phyloP scores from a whole-genome alignment of 2,797 vertebrate species.

The Pagetopsis macropterus region DNA sequence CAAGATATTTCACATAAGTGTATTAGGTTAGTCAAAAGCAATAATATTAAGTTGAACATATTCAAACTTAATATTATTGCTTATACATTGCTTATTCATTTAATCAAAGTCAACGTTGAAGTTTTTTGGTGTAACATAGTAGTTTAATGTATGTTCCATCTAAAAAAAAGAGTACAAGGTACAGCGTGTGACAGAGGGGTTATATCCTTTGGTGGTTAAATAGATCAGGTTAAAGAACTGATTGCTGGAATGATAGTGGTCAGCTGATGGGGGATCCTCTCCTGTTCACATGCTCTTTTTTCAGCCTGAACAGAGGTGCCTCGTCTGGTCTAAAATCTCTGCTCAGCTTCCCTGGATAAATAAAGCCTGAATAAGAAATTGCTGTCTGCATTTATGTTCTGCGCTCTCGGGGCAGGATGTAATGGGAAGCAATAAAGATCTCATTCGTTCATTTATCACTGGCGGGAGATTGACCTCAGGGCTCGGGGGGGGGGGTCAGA shows the following conservation, averaged over 20 bases:
- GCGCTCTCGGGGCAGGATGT: slow-evolving; percentile 28
- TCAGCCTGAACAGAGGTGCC: slow-evolving; percentile 2
- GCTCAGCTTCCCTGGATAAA: slow-evolving; percentile 53
- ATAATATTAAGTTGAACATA: too few relatives aligned
- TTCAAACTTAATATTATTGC: too few relatives aligned
- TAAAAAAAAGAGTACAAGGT: neutral
- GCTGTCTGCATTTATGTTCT: slow-evolving; percentile 49
- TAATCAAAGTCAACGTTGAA: too few relatives aligned
- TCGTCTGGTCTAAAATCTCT: slow-evolving; percentile 16
- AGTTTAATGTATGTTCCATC: neutral
- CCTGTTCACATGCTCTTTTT: too few relatives aligned
- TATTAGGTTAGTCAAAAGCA: too few relatives aligned
- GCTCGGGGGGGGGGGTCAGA: neutral
- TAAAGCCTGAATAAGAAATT: slow-evolving; percentile 48
- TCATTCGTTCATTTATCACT: slow-evolving; percentile 57
- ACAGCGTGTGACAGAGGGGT: neutral
- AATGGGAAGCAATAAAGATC: slow-evolving; percentile 57
- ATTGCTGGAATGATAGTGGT: too few relatives aligned
- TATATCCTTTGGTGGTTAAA: neutral
- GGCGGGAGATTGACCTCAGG: slow-evolving; percentile 36
- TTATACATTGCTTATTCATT: too few relatives aligned
- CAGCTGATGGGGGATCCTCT: too few relatives aligned
- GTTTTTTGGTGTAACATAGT: too few relatives aligned
- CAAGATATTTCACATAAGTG: too few relatives aligned
- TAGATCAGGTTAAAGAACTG: too few relatives aligned